phyloP scores from a whole-genome alignment of 2,888 invertebrate species.

The Luperina testacea region DNA sequence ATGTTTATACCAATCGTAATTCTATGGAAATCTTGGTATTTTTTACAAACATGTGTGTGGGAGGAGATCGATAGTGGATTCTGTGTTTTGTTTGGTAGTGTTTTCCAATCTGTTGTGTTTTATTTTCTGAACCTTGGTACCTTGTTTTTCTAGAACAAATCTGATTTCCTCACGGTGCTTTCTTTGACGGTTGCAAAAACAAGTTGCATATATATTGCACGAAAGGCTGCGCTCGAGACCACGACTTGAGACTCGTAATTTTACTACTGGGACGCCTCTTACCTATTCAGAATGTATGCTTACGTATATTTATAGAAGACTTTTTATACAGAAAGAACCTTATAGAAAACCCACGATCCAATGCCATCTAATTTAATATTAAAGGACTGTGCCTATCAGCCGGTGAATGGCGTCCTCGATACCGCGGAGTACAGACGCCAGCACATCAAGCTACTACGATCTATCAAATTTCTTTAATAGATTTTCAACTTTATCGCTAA shows the following conservation, averaged over 20 bases:
- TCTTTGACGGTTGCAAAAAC: not conserved
- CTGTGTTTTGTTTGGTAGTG: not conserved
- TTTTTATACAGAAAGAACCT: not conserved
- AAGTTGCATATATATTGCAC: not conserved
- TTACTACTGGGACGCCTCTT: not conserved
- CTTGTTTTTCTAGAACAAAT: not conserved
- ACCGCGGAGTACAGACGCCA: constrained; percentile 28
- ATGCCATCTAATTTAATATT: constrained; percentile 37
- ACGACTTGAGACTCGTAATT: too few relatives aligned
- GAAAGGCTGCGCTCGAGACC: not conserved
- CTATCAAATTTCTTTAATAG: too few relatives aligned
- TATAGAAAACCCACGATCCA: not conserved
- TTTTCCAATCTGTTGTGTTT: not conserved
- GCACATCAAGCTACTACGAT: too few relatives aligned
- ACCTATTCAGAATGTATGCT: not conserved
- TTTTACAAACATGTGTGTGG: constrained; percentile 1
- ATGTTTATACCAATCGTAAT: constrained; percentile 34
- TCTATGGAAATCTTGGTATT: constrained; percentile 23
- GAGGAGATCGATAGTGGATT: constrained; percentile 1
- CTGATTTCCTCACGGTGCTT: not conserved
- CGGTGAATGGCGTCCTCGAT: constrained; percentile 27
- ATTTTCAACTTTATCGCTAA: too few relatives aligned
- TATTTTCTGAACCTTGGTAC: not conserved
- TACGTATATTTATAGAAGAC: not conserved
- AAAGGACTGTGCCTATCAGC: constrained; percentile 16